phyloP scores from a whole-genome alignment of 2,888 invertebrate species.

The Himalopsyche japonica region DNA sequence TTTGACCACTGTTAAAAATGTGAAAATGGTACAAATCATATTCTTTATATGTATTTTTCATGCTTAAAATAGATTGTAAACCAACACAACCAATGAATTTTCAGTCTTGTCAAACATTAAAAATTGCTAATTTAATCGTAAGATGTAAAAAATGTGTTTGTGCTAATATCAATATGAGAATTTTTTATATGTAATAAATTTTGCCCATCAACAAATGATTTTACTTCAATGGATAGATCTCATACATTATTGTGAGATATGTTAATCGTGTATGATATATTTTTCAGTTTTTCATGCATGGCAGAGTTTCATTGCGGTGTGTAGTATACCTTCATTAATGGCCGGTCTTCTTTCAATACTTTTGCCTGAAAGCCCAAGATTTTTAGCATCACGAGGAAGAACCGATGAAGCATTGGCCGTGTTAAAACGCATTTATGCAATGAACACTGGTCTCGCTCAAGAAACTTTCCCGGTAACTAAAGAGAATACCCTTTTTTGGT shows the following conservation, averaged over 20 bases:
- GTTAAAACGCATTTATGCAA: constrained; percentile 65
- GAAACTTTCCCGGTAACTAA: constrained; percentile 68
- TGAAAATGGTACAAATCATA: too few species aligned
- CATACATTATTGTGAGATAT: neutral
- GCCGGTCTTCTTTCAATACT: constrained; percentile 67
- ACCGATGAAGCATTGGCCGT: constrained; percentile 68
- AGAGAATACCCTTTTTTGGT: neutral
- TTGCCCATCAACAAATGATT: too few species aligned
- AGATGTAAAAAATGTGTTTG: too few species aligned
- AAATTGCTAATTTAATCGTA: too few species aligned
- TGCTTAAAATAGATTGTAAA: too few species aligned
- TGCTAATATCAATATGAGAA: too few species aligned
- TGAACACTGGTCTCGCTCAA: constrained; percentile 66
- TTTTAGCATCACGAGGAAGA: constrained; percentile 70
- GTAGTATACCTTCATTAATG: constrained; percentile 24
- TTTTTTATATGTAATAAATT: too few species aligned
- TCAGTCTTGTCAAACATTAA: too few species aligned
- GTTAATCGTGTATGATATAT: neutral
- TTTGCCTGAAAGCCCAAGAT: constrained; percentile 79
- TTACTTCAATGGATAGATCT: too few species aligned
- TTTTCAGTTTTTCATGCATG: constrained; percentile 62
- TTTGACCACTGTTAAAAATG: too few species aligned
- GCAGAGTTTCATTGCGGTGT: constrained; percentile 64
- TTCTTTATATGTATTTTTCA: too few species aligned
- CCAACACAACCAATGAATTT: too few species aligned